Conservation (phyloP, 1,140 invertebrate species). For the Linepithema humile region DNA sequence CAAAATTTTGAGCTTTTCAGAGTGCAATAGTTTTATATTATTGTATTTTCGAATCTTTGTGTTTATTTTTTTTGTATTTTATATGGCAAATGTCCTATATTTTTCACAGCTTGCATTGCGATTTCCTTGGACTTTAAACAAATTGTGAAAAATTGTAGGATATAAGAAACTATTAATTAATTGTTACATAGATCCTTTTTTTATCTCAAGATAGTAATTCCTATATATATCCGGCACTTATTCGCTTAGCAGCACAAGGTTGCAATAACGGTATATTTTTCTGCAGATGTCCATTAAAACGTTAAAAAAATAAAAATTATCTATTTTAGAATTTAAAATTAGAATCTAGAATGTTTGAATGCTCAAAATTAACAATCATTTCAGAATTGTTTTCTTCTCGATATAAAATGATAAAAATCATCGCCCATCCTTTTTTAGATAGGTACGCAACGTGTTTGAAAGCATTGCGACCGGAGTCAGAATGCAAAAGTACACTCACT, state of each 20-base stretch:
- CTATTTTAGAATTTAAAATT: no score
- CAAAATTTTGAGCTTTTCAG: background rate
- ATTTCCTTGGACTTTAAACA: conserved; percentile 2
- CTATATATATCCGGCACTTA: background rate
- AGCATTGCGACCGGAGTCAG: no score
- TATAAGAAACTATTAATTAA: background rate
- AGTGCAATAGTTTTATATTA: background rate
- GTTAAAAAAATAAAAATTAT: background rate
- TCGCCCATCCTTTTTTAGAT: no score
- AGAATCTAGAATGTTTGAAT: no score
- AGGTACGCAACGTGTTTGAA: no score
- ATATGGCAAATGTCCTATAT: background rate
- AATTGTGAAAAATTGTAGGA: background rate
- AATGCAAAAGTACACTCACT: no score
- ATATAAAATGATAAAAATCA: no score
- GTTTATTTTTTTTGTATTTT: background rate
- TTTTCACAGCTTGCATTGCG: background rate
- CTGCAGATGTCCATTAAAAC: background rate
- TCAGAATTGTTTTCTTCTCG: background rate
- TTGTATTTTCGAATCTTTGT: background rate
- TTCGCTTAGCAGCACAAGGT: conserved; percentile 12
- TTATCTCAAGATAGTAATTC: conserved; percentile 11
- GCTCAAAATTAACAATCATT: no score
- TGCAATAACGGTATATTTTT: conserved; percentile 6
- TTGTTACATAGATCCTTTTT: background rate